A percentile compares a stretch with the other conserved stretches of the same genome.
phyloP scores from a whole-genome alignment of 2,113 vertebrate species.

The Pygoscelis antarcticus region DNA sequence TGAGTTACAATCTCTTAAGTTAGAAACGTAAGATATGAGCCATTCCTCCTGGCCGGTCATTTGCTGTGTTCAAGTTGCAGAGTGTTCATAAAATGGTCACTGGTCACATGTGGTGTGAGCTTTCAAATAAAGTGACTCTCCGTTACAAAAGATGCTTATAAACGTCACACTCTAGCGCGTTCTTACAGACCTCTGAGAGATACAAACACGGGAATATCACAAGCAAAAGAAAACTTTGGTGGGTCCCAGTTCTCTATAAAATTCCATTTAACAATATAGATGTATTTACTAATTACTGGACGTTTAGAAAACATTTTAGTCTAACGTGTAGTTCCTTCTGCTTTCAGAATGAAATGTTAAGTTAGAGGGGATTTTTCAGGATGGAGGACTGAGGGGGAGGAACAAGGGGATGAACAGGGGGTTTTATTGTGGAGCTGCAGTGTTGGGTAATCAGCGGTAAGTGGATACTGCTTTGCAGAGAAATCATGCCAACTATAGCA shows the following conservation, averaged over 20 bases:
- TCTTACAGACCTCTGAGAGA: not conserved
- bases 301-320: not conserved
- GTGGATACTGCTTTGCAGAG: not conserved
- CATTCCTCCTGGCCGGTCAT: not conserved
- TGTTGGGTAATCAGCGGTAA: not conserved
- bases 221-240: not conserved
- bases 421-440: not conserved
- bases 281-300: not conserved
- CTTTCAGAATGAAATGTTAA: slow-evolving; percentile 25
- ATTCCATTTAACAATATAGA: not conserved
- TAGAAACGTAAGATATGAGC: not conserved
- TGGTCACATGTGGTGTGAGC: not conserved
- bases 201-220: not conserved
- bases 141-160: not conserved
- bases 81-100: not conserved
- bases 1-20: not conserved
- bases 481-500: not conserved
- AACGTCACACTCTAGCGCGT: accelerated
- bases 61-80: not conserved
- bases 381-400: not conserved
- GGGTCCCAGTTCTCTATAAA: not conserved
- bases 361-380: slow-evolving; percentile 13
- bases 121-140: not conserved
- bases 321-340: not conserved
- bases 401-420: not conserved